These are phyloP conservation scores for Leptinotarsa undecemlineata DNA, from an alignment of 1,140 invertebrate genomes.

Conservation along the genomic window DNA sequence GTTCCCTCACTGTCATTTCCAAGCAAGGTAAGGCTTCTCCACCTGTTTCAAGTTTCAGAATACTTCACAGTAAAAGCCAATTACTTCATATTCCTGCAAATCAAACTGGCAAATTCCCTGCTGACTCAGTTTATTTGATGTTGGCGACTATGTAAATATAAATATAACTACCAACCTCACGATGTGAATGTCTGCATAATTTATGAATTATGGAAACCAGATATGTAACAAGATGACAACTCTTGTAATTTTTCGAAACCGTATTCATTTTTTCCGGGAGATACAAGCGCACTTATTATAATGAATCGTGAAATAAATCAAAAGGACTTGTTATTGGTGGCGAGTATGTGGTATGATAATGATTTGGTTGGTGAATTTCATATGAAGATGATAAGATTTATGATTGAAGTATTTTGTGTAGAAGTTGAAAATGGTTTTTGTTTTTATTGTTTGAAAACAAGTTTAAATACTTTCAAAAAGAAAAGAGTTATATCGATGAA, in stretches of 20 bases:
- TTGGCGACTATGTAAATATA: constrained; percentile 17
- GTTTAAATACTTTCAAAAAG: too few species aligned
- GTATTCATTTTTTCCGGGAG: neutral
- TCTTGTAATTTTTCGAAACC: constrained; percentile 8
- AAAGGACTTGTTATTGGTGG: constrained; percentile 4
- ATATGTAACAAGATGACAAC: constrained; percentile 18
- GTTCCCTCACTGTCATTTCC: too few species aligned
- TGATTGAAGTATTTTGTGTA: too few species aligned
- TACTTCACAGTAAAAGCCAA: constrained; percentile 2
- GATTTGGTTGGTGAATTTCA: neutral
- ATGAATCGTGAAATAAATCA: constrained; percentile 6
- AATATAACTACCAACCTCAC: constrained; percentile 12
- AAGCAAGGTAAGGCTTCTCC: too few species aligned
- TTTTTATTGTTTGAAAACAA: too few species aligned
- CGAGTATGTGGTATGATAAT: neutral
- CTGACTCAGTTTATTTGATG: constrained; percentile 12
- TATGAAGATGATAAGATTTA: too few species aligned
- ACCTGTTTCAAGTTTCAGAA: too few species aligned
- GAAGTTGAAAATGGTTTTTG: too few species aligned
- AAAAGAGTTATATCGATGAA: neutral
- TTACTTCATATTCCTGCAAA: constrained; percentile 1
- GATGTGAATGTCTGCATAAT: constrained; percentile 9
- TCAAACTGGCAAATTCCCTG: constrained; percentile 16
- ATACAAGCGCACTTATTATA: constrained; percentile 12
- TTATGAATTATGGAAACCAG: constrained; percentile 16